Percentiles rank a stretch among this genome's conserved stretches.
These are phyloP conservation scores for Lophochroa leadbeateri DNA, from an alignment of 2,113 vertebrate genomes.

Conservation along the genomic window DNA sequence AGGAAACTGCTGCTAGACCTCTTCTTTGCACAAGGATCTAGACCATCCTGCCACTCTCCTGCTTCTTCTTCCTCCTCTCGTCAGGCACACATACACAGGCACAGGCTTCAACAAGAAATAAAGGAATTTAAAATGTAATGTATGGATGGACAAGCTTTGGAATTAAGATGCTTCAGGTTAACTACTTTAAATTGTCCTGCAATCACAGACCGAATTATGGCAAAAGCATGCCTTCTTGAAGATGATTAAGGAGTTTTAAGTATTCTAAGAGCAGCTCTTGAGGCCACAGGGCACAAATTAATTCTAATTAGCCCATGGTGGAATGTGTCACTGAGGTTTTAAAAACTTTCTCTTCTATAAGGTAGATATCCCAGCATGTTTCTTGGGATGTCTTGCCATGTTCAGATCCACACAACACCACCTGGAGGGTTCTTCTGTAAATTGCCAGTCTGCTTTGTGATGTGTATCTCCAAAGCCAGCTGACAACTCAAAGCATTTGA, in stretches of 20 bases:
- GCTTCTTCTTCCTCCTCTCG: too few species aligned
- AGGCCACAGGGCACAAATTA: not conserved
- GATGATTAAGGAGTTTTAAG: not conserved
- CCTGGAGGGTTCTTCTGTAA: constrained; percentile 43
- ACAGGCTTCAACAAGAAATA: not conserved
- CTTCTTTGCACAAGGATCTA: too few species aligned
- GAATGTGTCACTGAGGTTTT: constrained; percentile 37
- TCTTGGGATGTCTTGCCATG: not conserved
- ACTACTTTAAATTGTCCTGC: not conserved
- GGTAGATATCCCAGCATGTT: not conserved
- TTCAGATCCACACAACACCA: not conserved
- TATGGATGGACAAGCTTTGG: not conserved
- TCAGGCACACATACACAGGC: not conserved
- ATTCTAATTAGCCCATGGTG: constrained; percentile 17
- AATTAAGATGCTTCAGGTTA: not conserved
- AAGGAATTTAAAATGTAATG: not conserved
- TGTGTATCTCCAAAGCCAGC: constrained; percentile 48
- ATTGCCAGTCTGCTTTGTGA: constrained; percentile 14
- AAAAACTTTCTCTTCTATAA: not conserved
- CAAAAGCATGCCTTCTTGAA: not conserved
- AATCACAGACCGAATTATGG: not conserved
- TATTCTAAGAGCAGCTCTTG: not conserved
- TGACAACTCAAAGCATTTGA: not conserved
- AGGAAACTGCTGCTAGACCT: too few species aligned
- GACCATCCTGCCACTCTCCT: too few species aligned